These are phyloP conservation scores for Sinotaia quadrata DNA, from an alignment of 2,888 invertebrate genomes.

Conservation along the genomic window DNA sequence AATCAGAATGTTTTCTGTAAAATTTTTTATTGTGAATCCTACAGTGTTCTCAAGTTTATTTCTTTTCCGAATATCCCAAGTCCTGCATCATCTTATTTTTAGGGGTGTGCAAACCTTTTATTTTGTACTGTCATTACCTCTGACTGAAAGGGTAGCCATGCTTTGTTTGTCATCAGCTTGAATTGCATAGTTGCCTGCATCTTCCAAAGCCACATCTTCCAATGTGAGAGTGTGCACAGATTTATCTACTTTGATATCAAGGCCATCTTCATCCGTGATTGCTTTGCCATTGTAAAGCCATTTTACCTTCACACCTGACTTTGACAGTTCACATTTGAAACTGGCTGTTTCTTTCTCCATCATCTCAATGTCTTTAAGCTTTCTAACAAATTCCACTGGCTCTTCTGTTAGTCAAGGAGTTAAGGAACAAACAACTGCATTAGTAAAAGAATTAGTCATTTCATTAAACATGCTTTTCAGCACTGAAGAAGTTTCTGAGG, in stretches of 20 bases:
- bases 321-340: slow-evolving; percentile 94
- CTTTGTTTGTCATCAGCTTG: slow-evolving; percentile 53
- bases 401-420: slow-evolving; percentile 41
- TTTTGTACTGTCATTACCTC: slow-evolving; percentile 52
- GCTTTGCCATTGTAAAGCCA: slow-evolving; percentile 87
- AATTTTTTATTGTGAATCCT: no score
- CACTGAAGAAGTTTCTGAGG: no score
- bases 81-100: no score
- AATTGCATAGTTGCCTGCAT: slow-evolving; percentile 62
- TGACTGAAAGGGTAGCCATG: slow-evolving; percentile 48
- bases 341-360: slow-evolving; percentile 75
- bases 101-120: no score
- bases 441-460: no score
- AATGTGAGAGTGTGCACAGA: slow-evolving; percentile 58
- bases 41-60: no score
- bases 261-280: slow-evolving; percentile 87
- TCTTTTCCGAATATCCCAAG: no score
- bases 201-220: slow-evolving; percentile 57
- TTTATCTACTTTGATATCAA: slow-evolving; percentile 84
- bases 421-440: no score
- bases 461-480: no score
- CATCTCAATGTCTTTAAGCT: slow-evolving; percentile 50
- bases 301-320: slow-evolving; percentile 91
- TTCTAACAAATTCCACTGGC: slow-evolving; percentile 55
- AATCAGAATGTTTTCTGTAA: no score